Evolutionary conservation across 2,797 vertebrate species (phyloP).

Genomic region (Hypotaenidia okinawae): DNA sequence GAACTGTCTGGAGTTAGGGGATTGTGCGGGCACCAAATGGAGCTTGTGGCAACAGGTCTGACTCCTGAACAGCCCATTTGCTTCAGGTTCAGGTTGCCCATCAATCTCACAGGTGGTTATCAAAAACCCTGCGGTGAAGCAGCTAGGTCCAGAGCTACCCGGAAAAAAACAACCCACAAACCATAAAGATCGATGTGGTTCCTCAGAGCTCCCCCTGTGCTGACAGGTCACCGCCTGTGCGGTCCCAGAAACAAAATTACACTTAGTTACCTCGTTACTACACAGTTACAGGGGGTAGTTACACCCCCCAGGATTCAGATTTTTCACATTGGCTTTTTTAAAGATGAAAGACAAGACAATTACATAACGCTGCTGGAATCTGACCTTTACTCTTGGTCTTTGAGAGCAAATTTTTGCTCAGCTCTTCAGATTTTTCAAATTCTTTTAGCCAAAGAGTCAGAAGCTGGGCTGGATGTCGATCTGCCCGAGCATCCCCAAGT

Average conservation of each 20-base stretch:
- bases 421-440: not conserved
- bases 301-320: not conserved
- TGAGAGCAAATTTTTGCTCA: not conserved
- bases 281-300: not conserved
- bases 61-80: not conserved
- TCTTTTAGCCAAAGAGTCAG: not conserved
- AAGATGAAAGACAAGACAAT: not conserved
- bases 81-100: not conserved
- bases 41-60: not conserved
- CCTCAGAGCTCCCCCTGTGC: not conserved
- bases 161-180: not conserved
- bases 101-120: not conserved
- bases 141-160: fast-evolving
- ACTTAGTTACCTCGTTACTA: not conserved
- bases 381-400: not conserved
- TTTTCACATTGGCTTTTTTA: not conserved
- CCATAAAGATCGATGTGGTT: not conserved
- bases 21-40: not conserved
- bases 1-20: not conserved
- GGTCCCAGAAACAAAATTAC: not conserved
- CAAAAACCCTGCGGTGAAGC: not conserved
- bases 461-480: not conserved
- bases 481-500: not conserved
- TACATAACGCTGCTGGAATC: not conserved
- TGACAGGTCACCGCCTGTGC: not conserved